Evolutionary conservation across 2,888 invertebrate species (phyloP), one percentile per base, ranked within the genome.

Genomic region (Watsonalla cultraria): DNA sequence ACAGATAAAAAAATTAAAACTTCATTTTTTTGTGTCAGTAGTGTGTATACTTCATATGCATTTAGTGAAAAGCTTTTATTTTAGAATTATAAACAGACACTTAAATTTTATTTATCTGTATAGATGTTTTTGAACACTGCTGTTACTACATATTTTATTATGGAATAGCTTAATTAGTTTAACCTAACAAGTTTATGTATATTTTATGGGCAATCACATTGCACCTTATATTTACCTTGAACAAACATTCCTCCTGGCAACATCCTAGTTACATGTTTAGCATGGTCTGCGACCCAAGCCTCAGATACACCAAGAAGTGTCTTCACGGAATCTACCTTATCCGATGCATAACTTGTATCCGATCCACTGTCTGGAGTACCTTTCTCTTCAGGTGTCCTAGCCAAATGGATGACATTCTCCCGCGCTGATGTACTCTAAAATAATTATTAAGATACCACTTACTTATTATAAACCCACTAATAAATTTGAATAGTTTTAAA

Each of bases 161-260:
- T 24, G 24, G 24, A 24, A 24, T 24, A 24, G 24, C 24, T 24
- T 24, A 24, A 24, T 1, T 24, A 24, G 24, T 24, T 24, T 24
- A 2, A 24, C 24, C n/a, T 37, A 37, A 49, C 47, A 48, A 45
- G 2, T n/a, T 46, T 46, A 14, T 14, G 34, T 47, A 34, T 34
- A 42, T 47, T 35, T 51, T 45, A 14, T 39, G 51, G 39, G 39
- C 42, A 7, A 37, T 1, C 37, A 37, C 5, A 37, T 37, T 37
- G 37, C 5, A 15, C 35, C 14, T n/a, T n/a, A 11, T 14, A 46
- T 52, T 46, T 58, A 83, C 95, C 98, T 75, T 97, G 91, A 50
- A 98, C 95, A 84, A 94, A 94, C 92, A 97, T 94, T 48, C 97
- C 98, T 46, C 98, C 98, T 39, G 97, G 96, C 58, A 98, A 87